phyloP scores from a whole-genome alignment of 1,140 invertebrate species.

The Mycetomoellerius zeteki region DNA sequence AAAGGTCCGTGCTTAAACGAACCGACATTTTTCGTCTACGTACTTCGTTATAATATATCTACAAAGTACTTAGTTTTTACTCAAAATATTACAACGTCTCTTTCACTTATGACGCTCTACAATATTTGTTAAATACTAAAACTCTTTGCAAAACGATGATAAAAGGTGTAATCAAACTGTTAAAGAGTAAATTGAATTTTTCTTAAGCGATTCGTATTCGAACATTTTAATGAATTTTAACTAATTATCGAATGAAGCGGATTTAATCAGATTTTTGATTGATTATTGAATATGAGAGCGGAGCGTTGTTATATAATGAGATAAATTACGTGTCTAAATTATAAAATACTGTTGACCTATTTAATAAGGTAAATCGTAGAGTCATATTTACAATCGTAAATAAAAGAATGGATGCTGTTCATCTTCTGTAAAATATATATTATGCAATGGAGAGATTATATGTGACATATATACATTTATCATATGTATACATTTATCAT shows the following conservation, averaged over 20 bases:
- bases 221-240: slow-evolving; percentile 4
- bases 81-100: slow-evolving; percentile 14
- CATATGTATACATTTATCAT: neutral
- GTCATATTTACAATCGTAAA: neutral
- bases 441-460: neutral
- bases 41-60: slow-evolving; percentile 42
- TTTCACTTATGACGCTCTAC: neutral
- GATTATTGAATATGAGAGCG: slow-evolving; percentile 1
- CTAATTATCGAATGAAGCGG: slow-evolving; percentile 19
- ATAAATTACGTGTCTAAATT: slow-evolving; percentile 14
- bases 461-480: neutral
- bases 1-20: slow-evolving; percentile 6
- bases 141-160: neutral
- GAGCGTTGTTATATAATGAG: neutral
- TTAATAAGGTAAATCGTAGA: slow-evolving; percentile 18
- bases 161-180: neutral
- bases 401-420: slow-evolving; percentile 13
- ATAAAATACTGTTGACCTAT: slow-evolving; percentile 3
- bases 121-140: slow-evolving; percentile 4
- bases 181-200: slow-evolving; percentile 8
- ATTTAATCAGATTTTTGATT: slow-evolving; percentile 6
- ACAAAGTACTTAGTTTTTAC: slow-evolving; percentile 4
- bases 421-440: neutral
- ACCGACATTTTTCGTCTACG: slow-evolving; percentile 44
- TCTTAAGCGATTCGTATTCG: neutral